phyloP scores from a whole-genome alignment of 2,888 invertebrate genomes.

The Epinotia brunnichana region DNA sequence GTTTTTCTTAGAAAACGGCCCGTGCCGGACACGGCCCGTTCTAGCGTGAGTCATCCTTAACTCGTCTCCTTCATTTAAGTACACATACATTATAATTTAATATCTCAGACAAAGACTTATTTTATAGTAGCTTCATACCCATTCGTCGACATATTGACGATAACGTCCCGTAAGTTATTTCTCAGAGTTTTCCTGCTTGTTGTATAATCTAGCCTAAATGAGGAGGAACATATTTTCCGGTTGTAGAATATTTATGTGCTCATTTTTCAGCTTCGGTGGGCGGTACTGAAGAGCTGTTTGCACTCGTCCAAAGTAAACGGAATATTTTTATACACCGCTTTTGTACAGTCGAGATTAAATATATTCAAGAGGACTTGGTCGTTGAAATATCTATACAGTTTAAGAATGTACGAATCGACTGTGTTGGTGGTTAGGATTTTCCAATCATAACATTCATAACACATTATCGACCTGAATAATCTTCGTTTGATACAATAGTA shows the following conservation, averaged over 20 bases:
- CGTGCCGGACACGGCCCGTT: no score
- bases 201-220: slow-evolving; percentile 35
- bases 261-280: slow-evolving; percentile 80
- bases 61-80: not conserved
- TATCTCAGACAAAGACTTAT: slow-evolving; percentile 1
- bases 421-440: no score
- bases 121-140: slow-evolving; percentile 15
- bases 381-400: not conserved
- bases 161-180: slow-evolving; percentile 23
- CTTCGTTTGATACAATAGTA: not conserved
- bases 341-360: slow-evolving; percentile 40
- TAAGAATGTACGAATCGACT: not conserved
- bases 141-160: slow-evolving; percentile 25
- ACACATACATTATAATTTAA: not conserved
- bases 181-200: slow-evolving; percentile 36
- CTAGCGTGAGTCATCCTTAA: no score
- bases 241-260: slow-evolving; percentile 42
- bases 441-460: no score
- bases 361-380: slow-evolving; percentile 4
- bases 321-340: slow-evolving; percentile 74
- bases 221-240: slow-evolving; percentile 52
- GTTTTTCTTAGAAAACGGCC: no score
- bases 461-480: not conserved
- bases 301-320: slow-evolving; percentile 77
- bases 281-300: slow-evolving; percentile 77